These are phyloP conservation scores for Eubasilissa splendida DNA, from an alignment of 2,888 invertebrate genomes.

Conservation along the genomic window DNA sequence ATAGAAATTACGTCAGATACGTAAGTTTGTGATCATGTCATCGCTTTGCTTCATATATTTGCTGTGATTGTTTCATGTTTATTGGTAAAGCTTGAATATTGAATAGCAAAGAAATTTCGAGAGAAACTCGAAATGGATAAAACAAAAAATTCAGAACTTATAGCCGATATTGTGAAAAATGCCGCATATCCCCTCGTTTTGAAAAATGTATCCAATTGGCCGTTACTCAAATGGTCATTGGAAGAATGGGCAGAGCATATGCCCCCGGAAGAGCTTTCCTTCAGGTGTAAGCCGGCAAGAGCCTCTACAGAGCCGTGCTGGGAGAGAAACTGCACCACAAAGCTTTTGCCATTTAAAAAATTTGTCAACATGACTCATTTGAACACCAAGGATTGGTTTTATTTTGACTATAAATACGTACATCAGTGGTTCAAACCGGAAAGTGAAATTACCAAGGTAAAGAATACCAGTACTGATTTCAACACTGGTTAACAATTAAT, in stretches of 20 bases:
- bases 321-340: constrained; percentile 80
- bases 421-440: constrained; percentile 77
- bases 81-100: background rate
- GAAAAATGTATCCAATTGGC: constrained; percentile 66
- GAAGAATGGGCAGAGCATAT: constrained; percentile 76
- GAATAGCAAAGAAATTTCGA: background rate
- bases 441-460: constrained; percentile 74
- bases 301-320: constrained; percentile 79
- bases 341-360: constrained; percentile 75
- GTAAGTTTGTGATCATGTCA: background rate
- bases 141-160: constrained; percentile 21
- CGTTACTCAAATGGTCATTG: constrained; percentile 74
- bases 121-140: constrained; percentile 32
- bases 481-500: no score
- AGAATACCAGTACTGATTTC: background rate
- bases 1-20: constrained; percentile 32
- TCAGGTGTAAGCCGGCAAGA: constrained; percentile 66
- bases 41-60: background rate
- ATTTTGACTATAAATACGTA: constrained; percentile 90
- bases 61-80: background rate
- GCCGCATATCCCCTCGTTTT: constrained; percentile 50
- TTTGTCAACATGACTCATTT: constrained; percentile 70
- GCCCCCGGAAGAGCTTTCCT: constrained; percentile 72
- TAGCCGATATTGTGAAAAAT: constrained; percentile 47
- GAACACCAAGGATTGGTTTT: constrained; percentile 77